A percentile compares a stretch with the other conserved stretches of the same genome.
These are phyloP conservation scores for Plecturocebus donacophilus DNA, from an alignment of 2,113 vertebrate species.

Conservation along the genomic window DNA sequence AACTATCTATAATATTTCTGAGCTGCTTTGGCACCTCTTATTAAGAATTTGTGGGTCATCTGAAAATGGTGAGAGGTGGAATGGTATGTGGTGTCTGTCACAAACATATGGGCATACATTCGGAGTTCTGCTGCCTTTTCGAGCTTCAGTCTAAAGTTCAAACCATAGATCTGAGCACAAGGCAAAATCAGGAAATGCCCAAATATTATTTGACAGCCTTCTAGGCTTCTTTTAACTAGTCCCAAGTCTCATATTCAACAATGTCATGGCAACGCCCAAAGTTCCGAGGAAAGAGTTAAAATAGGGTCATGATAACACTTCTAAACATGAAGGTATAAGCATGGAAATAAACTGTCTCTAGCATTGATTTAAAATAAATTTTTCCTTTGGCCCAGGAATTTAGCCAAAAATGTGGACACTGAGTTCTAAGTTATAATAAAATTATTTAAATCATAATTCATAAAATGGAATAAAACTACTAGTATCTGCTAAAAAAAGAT, in stretches of 20 bases:
- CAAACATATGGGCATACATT: background rate
- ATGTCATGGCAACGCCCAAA: background rate
- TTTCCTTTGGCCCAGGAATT: background rate
- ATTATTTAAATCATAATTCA: conserved; percentile 14
- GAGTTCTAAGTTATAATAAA: conserved; percentile 27
- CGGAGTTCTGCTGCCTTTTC: background rate
- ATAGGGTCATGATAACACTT: background rate
- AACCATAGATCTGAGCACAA: background rate
- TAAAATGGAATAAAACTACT: conserved; percentile 27
- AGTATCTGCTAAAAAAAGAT: background rate
- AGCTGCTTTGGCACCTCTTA: background rate
- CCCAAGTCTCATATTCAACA: conserved; percentile 44
- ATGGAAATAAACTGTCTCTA: background rate
- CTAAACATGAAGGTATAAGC: background rate
- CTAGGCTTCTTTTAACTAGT: background rate
- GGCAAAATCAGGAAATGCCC: background rate
- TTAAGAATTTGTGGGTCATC: background rate
- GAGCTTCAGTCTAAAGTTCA: conserved; percentile 33
- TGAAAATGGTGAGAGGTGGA: background rate
- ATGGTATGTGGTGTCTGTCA: background rate
- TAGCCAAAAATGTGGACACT: background rate
- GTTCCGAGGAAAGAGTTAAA: background rate
- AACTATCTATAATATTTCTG: background rate
- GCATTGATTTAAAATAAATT: background rate
- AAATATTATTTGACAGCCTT: background rate